Percentiles rank a stretch among this genome's conserved stretches.
Evolutionary conservation across 2,797 vertebrate species (phyloP).

Genomic region (Enteromius radiatus): DNA sequence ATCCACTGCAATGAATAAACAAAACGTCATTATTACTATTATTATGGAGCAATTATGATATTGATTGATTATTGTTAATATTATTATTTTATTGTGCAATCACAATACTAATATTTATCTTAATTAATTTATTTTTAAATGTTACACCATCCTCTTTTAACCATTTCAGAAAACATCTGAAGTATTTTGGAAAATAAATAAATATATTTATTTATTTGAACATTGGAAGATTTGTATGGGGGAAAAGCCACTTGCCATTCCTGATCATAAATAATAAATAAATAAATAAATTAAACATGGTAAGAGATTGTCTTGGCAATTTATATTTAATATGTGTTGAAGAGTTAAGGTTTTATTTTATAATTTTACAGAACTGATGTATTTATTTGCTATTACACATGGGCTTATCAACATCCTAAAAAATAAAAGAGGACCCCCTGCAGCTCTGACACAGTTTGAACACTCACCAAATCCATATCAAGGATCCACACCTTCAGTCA

Average conservation of each 20-base stretch:
- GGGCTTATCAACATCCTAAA: background rate
- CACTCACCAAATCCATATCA: constrained; percentile 3
- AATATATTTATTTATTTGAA: background rate
- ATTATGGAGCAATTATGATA: background rate
- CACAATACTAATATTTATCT: background rate
- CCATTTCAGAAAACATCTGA: background rate
- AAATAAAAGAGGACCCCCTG: background rate
- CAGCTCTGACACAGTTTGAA: background rate
- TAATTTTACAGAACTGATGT: background rate
- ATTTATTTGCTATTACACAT: background rate
- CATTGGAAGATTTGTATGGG: background rate
- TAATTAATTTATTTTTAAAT: background rate
- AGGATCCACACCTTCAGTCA: background rate
- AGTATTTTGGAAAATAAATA: no score
- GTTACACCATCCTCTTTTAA: background rate
- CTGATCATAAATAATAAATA: background rate
- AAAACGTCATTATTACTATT: no score
- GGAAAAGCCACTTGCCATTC: background rate
- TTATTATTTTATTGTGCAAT: background rate
- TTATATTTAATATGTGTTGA: background rate
- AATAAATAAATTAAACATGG: background rate
- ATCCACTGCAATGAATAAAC: background rate
- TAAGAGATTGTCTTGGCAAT: background rate
- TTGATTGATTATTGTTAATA: background rate
- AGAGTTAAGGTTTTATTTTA: background rate